A percentile compares a stretch with the other conserved stretches of the same genome.
phyloP scores from a whole-genome alignment of 2,113 vertebrate species.

The Oryzias woworae region DNA sequence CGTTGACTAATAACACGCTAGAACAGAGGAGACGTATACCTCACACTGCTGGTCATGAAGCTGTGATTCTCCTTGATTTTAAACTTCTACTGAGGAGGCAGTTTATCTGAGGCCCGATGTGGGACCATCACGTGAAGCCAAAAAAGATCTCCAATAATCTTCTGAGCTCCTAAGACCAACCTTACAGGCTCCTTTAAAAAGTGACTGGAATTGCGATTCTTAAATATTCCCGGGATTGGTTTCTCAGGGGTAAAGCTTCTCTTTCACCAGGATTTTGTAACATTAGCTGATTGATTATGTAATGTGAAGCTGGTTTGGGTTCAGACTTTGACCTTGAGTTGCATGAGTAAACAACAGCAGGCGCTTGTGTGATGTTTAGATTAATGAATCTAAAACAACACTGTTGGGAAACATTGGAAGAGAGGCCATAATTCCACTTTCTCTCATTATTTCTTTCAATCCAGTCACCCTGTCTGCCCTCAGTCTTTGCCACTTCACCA shows the following conservation, averaged over 20 bases:
- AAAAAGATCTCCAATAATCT: not conserved
- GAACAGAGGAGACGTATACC: not conserved
- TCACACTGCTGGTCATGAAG: not conserved
- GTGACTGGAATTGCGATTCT: too few species aligned
- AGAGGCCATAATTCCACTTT: conserved; percentile 8
- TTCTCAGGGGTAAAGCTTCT: not conserved
- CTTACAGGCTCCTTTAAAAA: too few species aligned
- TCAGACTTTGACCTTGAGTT: conserved; percentile 37
- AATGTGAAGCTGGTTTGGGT: conserved; percentile 15
- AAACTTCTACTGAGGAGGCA: not conserved
- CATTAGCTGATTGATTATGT: conserved; percentile 44
- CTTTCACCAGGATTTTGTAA: conserved; percentile 2
- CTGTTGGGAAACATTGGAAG: not conserved
- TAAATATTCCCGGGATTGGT: not conserved
- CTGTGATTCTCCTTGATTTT: not conserved
- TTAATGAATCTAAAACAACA: conserved; percentile 35
- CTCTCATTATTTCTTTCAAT: conserved; percentile 17
- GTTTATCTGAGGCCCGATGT: not conserved
- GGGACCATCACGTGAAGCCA: not conserved
- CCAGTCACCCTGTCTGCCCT: conserved; percentile 31
- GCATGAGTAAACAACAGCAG: conserved; percentile 35
- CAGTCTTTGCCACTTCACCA: conserved; percentile 28
- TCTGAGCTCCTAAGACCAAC: too few species aligned
- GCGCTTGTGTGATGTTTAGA: conserved; percentile 18
- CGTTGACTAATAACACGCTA: not conserved